These are phyloP conservation scores for Gnatocerus cornutus DNA, from an alignment of 2,888 invertebrate species.

Conservation along the genomic window DNA sequence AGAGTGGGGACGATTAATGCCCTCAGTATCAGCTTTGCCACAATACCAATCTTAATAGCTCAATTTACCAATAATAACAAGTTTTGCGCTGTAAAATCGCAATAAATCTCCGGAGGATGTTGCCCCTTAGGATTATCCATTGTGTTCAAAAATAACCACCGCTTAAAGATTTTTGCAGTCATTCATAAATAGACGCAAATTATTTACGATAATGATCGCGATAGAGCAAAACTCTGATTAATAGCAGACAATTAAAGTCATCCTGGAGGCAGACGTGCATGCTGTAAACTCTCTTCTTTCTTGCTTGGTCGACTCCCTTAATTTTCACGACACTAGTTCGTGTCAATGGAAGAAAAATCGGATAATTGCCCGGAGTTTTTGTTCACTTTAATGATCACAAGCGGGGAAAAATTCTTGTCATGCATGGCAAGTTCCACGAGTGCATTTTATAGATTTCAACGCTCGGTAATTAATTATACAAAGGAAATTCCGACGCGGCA, in stretches of 20 bases:
- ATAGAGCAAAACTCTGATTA: conserved; percentile 32
- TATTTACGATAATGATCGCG: conserved; percentile 37
- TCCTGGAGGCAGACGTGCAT: conserved; percentile 31
- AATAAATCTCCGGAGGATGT: conserved; percentile 17
- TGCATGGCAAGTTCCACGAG: neutral
- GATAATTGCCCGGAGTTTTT: conserved; percentile 10
- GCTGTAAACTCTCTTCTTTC: conserved; percentile 5
- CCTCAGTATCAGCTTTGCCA: conserved; percentile 7
- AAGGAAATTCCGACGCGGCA: neutral
- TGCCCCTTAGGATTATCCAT: conserved; percentile 23
- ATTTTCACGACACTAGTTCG: conserved; percentile 1
- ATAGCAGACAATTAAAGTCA: conserved; percentile 34
- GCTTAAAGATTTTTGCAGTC: neutral
- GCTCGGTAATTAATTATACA: too few species aligned
- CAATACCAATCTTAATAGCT: conserved; percentile 33
- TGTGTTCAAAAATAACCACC: conserved; percentile 19
- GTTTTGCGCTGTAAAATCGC: conserved; percentile 3
- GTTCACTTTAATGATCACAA: neutral
- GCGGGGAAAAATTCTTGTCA: neutral
- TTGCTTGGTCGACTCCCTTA: conserved; percentile 22
- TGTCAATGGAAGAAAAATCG: conserved; percentile 1
- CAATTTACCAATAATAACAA: conserved; percentile 27
- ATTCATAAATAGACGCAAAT: conserved; percentile 35
- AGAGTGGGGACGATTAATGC: neutral
- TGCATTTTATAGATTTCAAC: too few species aligned